phyloP scores from a whole-genome alignment of 2,888 invertebrate genomes.

The Apoda limacodes region DNA sequence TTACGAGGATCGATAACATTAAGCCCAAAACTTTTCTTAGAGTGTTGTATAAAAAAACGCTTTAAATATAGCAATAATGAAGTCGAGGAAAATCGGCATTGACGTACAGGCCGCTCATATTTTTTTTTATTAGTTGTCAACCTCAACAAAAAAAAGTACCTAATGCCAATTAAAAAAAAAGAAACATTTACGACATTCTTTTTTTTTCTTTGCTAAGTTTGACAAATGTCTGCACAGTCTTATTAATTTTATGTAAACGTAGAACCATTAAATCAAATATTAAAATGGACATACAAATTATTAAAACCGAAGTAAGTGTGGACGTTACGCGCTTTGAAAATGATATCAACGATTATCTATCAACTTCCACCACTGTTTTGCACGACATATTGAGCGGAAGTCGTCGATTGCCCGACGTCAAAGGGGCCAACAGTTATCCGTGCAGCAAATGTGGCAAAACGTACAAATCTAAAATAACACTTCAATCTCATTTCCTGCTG shows the following conservation, averaged over 20 bases:
- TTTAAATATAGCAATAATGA: no score
- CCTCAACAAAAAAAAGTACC: background rate
- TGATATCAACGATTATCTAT: conserved; percentile 33
- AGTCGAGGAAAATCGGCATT: no score
- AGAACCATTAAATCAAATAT: no score
- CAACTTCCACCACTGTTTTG: conserved; percentile 33
- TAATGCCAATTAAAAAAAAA: background rate
- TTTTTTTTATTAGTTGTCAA: background rate
- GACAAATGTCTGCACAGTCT: no score
- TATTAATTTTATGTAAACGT: background rate
- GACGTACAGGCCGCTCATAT: no score
- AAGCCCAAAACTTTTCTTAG: no score
- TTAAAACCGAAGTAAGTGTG: conserved; percentile 24
- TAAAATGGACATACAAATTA: conserved; percentile 12
- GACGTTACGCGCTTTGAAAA: conserved; percentile 29
- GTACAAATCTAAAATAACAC: conserved; percentile 37
- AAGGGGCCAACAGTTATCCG: conserved; percentile 32
- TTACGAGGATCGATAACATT: no score
- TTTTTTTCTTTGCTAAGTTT: background rate
- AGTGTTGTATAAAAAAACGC: no score
- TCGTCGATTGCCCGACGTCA: conserved; percentile 16
- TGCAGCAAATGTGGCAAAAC: conserved; percentile 49
- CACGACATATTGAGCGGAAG: conserved; percentile 27
- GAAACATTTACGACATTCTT: background rate
- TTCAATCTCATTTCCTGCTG: conserved; percentile 35